Conservation (phyloP, 1,140 invertebrate genomes). For the Globodera rostochiensis region DNA sequence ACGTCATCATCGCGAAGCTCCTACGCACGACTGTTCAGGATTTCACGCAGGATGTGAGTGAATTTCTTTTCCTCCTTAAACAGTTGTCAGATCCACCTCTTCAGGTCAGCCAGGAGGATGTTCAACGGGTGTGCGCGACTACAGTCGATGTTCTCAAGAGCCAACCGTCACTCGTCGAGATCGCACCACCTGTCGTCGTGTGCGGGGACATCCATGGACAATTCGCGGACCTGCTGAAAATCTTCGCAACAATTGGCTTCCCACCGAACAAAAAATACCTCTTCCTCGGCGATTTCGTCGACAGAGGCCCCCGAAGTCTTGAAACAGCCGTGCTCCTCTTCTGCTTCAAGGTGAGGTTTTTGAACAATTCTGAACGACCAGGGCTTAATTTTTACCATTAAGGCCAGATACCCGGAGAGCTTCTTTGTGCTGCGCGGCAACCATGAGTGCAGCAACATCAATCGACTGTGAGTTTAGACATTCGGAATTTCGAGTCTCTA, state of each 20-base stretch:
- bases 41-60: too few species aligned
- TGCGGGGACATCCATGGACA: conserved; percentile 70
- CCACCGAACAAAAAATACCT: conserved; percentile 65
- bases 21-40: too few species aligned
- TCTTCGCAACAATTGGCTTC: conserved; percentile 68
- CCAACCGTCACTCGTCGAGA: conserved; percentile 52
- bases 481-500: too few species aligned
- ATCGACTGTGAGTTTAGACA: too few species aligned
- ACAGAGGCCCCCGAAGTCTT: background rate
- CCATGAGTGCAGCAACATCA: too few species aligned
- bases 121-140: background rate
- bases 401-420: too few species aligned
- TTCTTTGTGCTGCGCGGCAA: too few species aligned
- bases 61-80: too few species aligned
- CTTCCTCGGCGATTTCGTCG: conserved; percentile 42
- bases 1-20: too few species aligned
- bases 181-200: conserved; percentile 66
- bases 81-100: too few species aligned
- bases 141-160: background rate
- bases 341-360: conserved; percentile 17
- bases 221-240: conserved; percentile 69
- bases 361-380: too few species aligned
- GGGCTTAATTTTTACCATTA: too few species aligned
- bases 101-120: background rate
- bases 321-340: conserved; percentile 11